Evolutionary conservation across 2,888 invertebrate species (phyloP).

Genomic region (Habrosyne pyritoides): DNA sequence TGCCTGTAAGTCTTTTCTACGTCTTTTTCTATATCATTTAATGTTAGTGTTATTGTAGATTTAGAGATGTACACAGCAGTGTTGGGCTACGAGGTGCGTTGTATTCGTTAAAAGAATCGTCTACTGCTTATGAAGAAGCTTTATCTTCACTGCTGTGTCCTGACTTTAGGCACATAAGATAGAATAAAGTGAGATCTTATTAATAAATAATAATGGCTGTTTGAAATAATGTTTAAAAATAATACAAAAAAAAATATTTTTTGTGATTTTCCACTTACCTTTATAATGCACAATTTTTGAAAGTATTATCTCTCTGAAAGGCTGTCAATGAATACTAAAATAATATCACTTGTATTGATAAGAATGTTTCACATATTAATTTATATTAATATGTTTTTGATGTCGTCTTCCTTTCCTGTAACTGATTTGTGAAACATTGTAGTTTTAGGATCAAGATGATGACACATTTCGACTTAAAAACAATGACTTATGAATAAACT

Average conservation of each 20-base stretch:
- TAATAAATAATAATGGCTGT: constrained; percentile 44
- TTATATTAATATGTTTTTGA: constrained; percentile 11
- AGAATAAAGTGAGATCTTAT: constrained; percentile 23
- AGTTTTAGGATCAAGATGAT: background rate
- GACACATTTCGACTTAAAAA: background rate
- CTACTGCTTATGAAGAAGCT: background rate
- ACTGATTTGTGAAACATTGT: background rate
- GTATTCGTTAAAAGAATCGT: constrained; percentile 10
- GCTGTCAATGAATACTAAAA: constrained; percentile 41
- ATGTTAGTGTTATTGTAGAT: constrained; percentile 70
- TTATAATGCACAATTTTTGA: constrained; percentile 58
- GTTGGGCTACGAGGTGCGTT: constrained; percentile 14
- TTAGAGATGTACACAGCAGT: constrained; percentile 10
- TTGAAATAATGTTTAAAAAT: constrained; percentile 39
- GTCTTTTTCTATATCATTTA: constrained; percentile 80
- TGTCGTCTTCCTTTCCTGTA: constrained; percentile 19
- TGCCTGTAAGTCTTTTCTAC: constrained; percentile 77
- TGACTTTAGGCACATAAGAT: constrained; percentile 14
- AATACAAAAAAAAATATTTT: constrained; percentile 33
- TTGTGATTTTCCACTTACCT: constrained; percentile 39
- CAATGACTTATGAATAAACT: constrained; percentile 43
- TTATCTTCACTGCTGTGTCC: constrained; percentile 14
- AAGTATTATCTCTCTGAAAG: constrained; percentile 53
- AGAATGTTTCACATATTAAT: constrained; percentile 23
- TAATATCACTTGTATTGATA: constrained; percentile 26